phyloP scores from a whole-genome alignment of 2,113 vertebrate genomes.

The Rhombomys opimus region DNA sequence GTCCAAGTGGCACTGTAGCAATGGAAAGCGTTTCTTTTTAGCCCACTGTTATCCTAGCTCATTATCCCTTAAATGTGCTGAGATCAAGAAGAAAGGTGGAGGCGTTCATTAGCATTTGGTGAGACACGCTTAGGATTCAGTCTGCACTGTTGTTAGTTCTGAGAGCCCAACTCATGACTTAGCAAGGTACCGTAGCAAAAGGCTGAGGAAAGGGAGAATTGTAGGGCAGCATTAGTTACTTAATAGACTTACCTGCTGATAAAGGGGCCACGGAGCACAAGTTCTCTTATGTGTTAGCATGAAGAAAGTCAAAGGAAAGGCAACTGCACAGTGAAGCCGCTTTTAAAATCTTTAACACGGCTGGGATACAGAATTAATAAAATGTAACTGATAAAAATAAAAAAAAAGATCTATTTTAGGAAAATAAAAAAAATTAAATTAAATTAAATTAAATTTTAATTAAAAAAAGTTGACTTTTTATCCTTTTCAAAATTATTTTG shows the following conservation, averaged over 20 bases:
- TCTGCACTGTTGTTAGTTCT: background rate
- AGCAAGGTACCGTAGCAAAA: background rate
- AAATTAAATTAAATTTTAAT: too few species aligned
- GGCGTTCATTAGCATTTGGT: background rate
- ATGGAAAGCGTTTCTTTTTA: slow-evolving; percentile 11
- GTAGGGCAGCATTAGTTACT: background rate
- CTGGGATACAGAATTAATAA: too few species aligned
- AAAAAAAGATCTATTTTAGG: too few species aligned
- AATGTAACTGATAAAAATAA: too few species aligned
- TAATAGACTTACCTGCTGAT: background rate
- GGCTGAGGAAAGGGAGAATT: background rate
- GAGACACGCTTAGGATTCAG: background rate
- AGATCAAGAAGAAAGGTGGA: background rate
- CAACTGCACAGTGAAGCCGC: background rate
- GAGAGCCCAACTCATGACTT: background rate
- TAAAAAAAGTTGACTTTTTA: background rate
- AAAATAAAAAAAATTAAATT: too few species aligned
- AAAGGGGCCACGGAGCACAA: background rate
- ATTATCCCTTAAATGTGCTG: background rate
- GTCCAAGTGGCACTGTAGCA: background rate
- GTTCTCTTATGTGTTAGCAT: background rate
- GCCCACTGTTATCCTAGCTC: background rate
- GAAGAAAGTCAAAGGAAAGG: background rate
- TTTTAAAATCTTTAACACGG: background rate
- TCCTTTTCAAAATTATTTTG: background rate